These are phyloP conservation scores for Drosophila bunnanda DNA, from an alignment of 2,888 invertebrate species.

Conservation along the genomic window DNA sequence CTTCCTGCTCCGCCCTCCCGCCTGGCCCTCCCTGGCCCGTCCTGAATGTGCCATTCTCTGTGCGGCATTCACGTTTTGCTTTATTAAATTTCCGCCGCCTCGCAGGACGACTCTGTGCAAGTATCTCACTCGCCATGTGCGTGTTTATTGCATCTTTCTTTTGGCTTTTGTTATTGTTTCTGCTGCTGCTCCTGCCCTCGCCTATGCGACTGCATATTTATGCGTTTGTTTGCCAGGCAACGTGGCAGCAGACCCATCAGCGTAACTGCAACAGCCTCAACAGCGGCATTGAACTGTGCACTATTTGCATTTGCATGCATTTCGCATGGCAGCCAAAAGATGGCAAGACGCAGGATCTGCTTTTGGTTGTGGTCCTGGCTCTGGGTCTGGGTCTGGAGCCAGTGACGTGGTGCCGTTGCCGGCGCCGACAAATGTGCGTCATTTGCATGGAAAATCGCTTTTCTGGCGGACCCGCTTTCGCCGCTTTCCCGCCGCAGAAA, in stretches of 20 bases:
- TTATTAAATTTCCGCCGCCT: slow-evolving; percentile 72
- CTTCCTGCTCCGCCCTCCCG: not conserved
- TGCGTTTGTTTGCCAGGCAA: slow-evolving; percentile 69
- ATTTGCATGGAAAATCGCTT: slow-evolving; percentile 83
- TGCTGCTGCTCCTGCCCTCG: slow-evolving; percentile 21
- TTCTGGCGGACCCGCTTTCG: slow-evolving; percentile 43
- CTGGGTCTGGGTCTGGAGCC: not conserved
- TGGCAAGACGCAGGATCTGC: slow-evolving; percentile 42
- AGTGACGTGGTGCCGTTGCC: slow-evolving; percentile 6
- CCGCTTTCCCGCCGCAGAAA: slow-evolving; percentile 60
- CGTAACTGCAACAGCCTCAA: slow-evolving; percentile 32
- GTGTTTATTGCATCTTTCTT: slow-evolving; percentile 76
- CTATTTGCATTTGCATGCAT: slow-evolving; percentile 78
- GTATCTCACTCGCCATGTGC: slow-evolving; percentile 48
- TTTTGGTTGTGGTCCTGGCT: not conserved
- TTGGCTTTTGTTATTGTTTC: slow-evolving; percentile 46
- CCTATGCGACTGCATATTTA: slow-evolving; percentile 69
- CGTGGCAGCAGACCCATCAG: slow-evolving; percentile 27
- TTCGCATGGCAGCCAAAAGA: slow-evolving; percentile 75
- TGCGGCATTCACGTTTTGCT: slow-evolving; percentile 77
- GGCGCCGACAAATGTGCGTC: slow-evolving; percentile 71
- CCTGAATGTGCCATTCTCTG: slow-evolving; percentile 15
- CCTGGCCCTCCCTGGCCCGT: not conserved
- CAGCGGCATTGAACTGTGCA: slow-evolving; percentile 67
- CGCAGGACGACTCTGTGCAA: slow-evolving; percentile 45